Base-by-base conservation (phyloP, 2,797 vertebrate genomes). In the Octomys mimax region DNA sequence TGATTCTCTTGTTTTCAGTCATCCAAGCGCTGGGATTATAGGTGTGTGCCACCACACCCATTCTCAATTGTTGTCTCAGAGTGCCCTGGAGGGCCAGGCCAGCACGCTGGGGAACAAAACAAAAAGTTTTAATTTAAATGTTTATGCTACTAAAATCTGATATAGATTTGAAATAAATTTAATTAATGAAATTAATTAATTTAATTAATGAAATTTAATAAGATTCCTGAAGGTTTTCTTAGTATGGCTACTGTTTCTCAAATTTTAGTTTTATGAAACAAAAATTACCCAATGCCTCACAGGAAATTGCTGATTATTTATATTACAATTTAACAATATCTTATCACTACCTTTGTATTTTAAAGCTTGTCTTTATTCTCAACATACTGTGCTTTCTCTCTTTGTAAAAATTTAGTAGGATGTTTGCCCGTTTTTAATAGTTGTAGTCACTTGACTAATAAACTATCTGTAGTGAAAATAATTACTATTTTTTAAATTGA, bases 311-410 rank as follows among this genome's bases (percentile, higher is more conserved):
- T n/a, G 33, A 66, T 71, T 71, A 71, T 21, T 22, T 16, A 61
- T 52, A 10, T 80, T 80, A 80, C 16, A 70, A 70, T 88, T 91
- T 93, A 81, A 88, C 13, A 83, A 78, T 85, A 88, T 85, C 84
- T 88, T 26, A 59, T 66, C 19, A 77, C 31, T 90, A 24, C 36
- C 26, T 71, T 57, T 78, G 2, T 78, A 77, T 82, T 93, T 91
- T 77, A 93, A 59, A 87, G 10, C 46, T 59, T 62, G 52, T 64
- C 14, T 4, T 87, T 59, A 78, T 36, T 3, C 21, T 18, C 24
- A 49, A 28, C 3, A 42, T 54, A 5, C 31, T 54, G 9, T 19
- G 19, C 7, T 93, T 91, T 82, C n/a, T 77, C 22, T 52, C 66
- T 79, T 89, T 64, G 24, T 2, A 59, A 19, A 79, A 80, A 70